A percentile compares a stretch with the other conserved stretches of the same genome.
Evolutionary conservation across 1,140 invertebrate genomes (phyloP).

Genomic region (Eupeodes corollae): DNA sequence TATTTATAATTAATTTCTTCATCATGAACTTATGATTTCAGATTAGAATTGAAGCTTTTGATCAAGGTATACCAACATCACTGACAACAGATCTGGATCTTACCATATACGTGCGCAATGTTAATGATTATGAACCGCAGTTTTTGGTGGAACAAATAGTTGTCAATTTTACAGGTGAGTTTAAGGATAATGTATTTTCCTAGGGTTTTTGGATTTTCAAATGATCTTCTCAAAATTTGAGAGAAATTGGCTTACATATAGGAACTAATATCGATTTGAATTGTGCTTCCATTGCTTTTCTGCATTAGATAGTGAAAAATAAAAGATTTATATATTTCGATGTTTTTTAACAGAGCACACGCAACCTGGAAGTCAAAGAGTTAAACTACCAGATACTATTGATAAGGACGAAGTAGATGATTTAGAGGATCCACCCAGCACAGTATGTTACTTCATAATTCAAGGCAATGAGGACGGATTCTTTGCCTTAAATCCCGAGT

Average conservation of each 20-base stretch:
- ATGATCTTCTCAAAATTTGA: too few relatives aligned
- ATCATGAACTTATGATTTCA: slow-evolving; percentile 33
- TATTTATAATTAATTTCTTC: background rate
- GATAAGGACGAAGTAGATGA: slow-evolving; percentile 76
- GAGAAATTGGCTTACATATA: too few relatives aligned
- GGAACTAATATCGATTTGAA: too few relatives aligned
- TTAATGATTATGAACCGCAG: slow-evolving; percentile 80
- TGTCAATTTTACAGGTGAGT: slow-evolving; percentile 60
- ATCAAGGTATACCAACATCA: slow-evolving; percentile 72
- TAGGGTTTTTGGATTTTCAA: too few relatives aligned
- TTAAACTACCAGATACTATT: slow-evolving; percentile 66
- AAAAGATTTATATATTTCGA: background rate
- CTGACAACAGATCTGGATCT: slow-evolving; percentile 78
- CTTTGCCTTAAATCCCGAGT: slow-evolving; percentile 62
- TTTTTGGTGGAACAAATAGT: slow-evolving; percentile 63
- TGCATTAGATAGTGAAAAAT: too few relatives aligned
- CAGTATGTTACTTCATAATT: slow-evolving; percentile 81
- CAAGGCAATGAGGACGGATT: slow-evolving; percentile 60
- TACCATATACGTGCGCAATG: slow-evolving; percentile 78
- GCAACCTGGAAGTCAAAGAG: slow-evolving; percentile 51
- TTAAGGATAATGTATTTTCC: too few relatives aligned
- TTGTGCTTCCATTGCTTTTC: too few relatives aligned
- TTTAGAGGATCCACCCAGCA: slow-evolving; percentile 58
- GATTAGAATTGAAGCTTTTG: slow-evolving; percentile 82
- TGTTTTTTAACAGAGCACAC: slow-evolving; percentile 53